Evolutionary conservation across 2,888 invertebrate species (phyloP).

Genomic region (Linhomoeus sp.): DNA sequence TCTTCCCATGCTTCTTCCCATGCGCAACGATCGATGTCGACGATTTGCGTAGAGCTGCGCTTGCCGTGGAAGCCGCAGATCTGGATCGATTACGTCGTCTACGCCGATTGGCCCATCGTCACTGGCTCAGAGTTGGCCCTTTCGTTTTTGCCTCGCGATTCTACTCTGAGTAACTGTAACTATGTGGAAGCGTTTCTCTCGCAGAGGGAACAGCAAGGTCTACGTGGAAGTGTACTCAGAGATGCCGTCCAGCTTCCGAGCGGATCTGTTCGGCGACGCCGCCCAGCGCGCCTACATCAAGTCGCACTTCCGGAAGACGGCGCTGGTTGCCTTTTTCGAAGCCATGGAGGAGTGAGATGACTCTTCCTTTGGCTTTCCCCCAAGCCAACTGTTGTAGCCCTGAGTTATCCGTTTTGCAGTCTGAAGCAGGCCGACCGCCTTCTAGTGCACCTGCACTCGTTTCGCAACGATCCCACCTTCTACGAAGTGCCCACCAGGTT

Average conservation of each 20-base stretch:
- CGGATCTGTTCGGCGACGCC: conserved; percentile 14
- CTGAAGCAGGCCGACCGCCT: conserved; percentile 45
- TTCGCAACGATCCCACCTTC: conserved; percentile 40
- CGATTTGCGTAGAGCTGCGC: conserved; percentile 43
- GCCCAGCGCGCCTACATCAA: too few relatives aligned
- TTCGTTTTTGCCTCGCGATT: too few relatives aligned
- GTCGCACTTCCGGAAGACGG: too few relatives aligned
- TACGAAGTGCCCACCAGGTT: conserved; percentile 44
- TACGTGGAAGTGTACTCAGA: background rate
- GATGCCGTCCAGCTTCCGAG: conserved; percentile 4
- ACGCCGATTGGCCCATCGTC: conserved; percentile 28
- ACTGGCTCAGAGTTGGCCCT: too few relatives aligned
- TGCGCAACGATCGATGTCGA: conserved; percentile 31
- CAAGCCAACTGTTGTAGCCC: too few relatives aligned
- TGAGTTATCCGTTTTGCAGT: conserved; percentile 16
- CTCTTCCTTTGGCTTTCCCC: too few relatives aligned
- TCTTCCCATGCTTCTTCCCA: too few relatives aligned
- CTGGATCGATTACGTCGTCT: conserved; percentile 45
- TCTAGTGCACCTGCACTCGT: conserved; percentile 49
- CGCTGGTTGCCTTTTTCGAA: too few relatives aligned
- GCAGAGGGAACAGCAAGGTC: too few relatives aligned
- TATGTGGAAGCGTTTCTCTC: too few relatives aligned
- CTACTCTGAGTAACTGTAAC: too few relatives aligned
- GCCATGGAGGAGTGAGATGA: too few relatives aligned
- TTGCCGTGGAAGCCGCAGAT: conserved; percentile 52